phyloP scores from a whole-genome alignment of 2,113 vertebrate genomes.

The Heterotilapia buettikoferi region DNA sequence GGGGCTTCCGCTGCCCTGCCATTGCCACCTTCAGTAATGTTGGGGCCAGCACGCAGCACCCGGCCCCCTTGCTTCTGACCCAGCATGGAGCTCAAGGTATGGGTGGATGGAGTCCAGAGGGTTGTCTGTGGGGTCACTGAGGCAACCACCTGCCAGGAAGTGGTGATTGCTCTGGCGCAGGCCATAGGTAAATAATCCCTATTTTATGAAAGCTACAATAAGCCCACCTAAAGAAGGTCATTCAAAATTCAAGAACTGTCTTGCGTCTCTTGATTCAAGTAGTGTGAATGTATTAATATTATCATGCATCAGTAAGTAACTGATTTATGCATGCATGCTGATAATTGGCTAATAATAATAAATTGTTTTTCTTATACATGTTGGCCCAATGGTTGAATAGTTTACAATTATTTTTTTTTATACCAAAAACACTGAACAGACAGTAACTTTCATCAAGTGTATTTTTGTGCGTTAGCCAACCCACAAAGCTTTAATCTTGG shows the following conservation, averaged over 20 bases:
- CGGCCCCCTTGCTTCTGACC: conserved; percentile 52
- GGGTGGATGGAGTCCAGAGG: conserved; percentile 97
- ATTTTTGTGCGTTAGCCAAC: not conserved
- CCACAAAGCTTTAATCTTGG: not conserved
- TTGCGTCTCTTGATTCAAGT: not conserved
- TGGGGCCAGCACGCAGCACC: conserved; percentile 26
- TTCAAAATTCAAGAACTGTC: not conserved
- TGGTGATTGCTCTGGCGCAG: conserved; percentile 97
- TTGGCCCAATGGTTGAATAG: not conserved
- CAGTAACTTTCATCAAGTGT: not conserved
- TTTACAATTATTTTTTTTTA: not conserved
- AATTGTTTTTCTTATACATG: not conserved
- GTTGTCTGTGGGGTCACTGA: conserved; percentile 97
- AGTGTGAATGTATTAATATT: not conserved
- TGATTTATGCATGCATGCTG: not conserved
- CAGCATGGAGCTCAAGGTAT: conserved; percentile 98
- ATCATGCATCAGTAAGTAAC: not conserved
- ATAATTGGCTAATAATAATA: not conserved
- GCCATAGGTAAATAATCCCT: conserved; percentile 83
- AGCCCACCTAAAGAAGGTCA: not conserved
- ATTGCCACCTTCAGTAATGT: conserved; percentile 59
- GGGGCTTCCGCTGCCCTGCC: conserved; percentile 26
- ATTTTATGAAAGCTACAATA: not conserved
- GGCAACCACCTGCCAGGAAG: conserved; percentile 96
- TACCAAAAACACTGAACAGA: not conserved